These are phyloP conservation scores for Meriones psammophilus DNA, from an alignment of 2,797 vertebrate genomes.

Conservation along the genomic window DNA sequence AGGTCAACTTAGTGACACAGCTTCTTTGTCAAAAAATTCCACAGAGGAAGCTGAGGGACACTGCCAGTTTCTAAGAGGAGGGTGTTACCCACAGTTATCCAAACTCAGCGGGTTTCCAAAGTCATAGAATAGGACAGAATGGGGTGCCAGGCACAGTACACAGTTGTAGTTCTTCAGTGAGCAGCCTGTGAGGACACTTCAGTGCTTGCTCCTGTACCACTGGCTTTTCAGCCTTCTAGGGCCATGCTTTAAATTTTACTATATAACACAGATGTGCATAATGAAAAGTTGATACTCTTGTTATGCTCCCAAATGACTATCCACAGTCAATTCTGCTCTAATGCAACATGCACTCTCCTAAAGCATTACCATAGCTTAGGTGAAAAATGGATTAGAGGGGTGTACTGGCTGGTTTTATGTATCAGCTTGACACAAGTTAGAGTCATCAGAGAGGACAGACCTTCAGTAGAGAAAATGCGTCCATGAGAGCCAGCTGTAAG, in stretches of 20 bases:
- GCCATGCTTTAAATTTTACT: background rate
- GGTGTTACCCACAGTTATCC: background rate
- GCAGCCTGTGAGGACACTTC: background rate
- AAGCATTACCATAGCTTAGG: background rate
- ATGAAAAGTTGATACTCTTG: background rate
- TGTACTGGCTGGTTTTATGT: too few relatives aligned
- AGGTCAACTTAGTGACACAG: background rate
- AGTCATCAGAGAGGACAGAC: too few relatives aligned
- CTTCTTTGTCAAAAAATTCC: background rate
- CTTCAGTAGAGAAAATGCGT: too few relatives aligned
- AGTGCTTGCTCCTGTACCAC: background rate
- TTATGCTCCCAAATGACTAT: background rate
- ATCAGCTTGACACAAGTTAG: too few relatives aligned
- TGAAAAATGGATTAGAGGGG: background rate
- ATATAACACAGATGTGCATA: too few relatives aligned
- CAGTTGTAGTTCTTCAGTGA: too few relatives aligned
- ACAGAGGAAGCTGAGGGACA: background rate
- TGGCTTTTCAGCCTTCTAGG: background rate
- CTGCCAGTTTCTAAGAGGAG: background rate
- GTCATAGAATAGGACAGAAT: fast-evolving
- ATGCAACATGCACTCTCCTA: background rate
- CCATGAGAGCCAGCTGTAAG: too few relatives aligned
- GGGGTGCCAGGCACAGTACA: too few relatives aligned
- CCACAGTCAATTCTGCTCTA: background rate
- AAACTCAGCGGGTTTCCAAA: background rate